phyloP scores from a whole-genome alignment of 2,113 vertebrate genomes.

The Malurus melanocephalus region DNA sequence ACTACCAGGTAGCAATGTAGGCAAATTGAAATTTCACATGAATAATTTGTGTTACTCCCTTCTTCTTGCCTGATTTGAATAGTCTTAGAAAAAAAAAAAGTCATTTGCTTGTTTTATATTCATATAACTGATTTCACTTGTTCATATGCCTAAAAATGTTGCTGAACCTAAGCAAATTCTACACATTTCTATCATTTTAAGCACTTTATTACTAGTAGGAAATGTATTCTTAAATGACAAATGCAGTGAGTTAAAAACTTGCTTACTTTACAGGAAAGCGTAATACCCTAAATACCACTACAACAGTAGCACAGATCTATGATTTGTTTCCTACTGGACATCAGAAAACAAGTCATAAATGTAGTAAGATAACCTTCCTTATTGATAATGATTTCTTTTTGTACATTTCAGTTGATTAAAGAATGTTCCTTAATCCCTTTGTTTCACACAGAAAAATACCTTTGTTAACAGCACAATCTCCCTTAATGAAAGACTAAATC shows the following conservation, averaged over 20 bases:
- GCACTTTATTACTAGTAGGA: background rate
- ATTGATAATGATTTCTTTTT: background rate
- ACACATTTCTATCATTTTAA: conserved; percentile 26
- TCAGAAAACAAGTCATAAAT: background rate
- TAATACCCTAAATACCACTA: background rate
- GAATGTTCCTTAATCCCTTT: background rate
- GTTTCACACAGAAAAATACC: background rate
- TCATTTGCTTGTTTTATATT: background rate
- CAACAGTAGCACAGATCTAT: background rate
- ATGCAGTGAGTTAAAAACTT: conserved; percentile 10
- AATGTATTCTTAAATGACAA: conserved; percentile 7
- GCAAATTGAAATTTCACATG: conserved; percentile 27
- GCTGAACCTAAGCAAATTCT: conserved; percentile 35
- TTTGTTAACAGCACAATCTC: background rate
- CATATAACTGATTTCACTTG: background rate
- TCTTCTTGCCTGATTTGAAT: background rate
- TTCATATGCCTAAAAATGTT: conserved; percentile 32
- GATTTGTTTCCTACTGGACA: background rate
- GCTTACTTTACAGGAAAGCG: conserved; percentile 2
- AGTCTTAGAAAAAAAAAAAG: background rate
- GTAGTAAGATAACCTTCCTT: background rate
- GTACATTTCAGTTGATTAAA: background rate
- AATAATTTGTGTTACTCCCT: conserved; percentile 22
- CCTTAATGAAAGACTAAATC: conserved; percentile 6
- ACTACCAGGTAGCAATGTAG: background rate